A percentile compares a stretch with the other conserved stretches of the same genome.
Evolutionary conservation across 2,797 vertebrate genomes (phyloP).

Genomic region (Columba guinea): DNA sequence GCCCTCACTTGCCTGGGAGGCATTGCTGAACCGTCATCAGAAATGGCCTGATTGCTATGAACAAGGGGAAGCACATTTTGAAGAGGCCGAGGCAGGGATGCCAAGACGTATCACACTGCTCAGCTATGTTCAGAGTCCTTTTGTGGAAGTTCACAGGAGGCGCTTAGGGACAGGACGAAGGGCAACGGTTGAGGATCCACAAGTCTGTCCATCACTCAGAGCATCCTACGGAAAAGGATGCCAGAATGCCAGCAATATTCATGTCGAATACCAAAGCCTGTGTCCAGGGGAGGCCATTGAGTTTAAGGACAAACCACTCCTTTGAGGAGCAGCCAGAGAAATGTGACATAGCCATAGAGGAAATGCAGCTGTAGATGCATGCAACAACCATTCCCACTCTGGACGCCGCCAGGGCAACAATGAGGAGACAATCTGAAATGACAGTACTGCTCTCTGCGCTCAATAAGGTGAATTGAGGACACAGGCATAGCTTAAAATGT

Average conservation of each 20-base stretch:
- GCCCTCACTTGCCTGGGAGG: constrained; percentile 58
- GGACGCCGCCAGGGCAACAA: not conserved
- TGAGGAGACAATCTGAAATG: constrained; percentile 2
- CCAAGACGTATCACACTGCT: constrained; percentile 48
- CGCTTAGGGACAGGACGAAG: constrained; percentile 16
- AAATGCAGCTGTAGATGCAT: not conserved
- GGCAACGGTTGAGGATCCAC: not conserved
- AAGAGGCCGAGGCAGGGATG: constrained; percentile 57
- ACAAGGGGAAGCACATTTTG: constrained; percentile 62
- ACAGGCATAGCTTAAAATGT: not conserved
- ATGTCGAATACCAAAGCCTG: accelerated
- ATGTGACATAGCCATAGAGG: not conserved
- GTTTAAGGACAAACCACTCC: not conserved
- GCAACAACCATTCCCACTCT: not conserved
- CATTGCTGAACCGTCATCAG: constrained; percentile 60
- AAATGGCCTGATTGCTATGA: constrained; percentile 57
- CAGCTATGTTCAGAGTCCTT: not conserved
- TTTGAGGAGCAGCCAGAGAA: not conserved
- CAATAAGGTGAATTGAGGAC: constrained; percentile 25
- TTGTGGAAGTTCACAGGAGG: constrained; percentile 41
- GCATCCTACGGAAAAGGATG: not conserved
- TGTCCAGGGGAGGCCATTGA: not conserved
- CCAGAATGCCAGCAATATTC: not conserved
- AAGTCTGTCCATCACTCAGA: not conserved
- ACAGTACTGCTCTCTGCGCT: not conserved